Conservation (phyloP, 2,888 invertebrate species). For the Orchesella flavescens region DNA sequence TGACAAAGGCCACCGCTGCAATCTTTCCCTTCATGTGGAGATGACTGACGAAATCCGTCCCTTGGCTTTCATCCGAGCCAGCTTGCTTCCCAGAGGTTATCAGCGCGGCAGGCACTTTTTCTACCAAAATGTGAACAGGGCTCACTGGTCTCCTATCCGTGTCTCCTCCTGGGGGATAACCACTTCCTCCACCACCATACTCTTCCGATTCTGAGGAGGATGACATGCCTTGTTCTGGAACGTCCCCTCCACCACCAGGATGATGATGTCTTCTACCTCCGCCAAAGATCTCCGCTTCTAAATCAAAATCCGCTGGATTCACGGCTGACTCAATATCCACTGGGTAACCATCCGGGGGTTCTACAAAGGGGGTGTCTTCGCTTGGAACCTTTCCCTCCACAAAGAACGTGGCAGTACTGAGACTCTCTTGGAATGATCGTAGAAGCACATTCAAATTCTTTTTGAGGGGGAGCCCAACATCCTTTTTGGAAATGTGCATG, state of each 20-base stretch:
- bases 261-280: constrained; percentile 4
- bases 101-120: constrained; percentile 65
- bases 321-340: constrained; percentile 26
- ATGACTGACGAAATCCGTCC: constrained; percentile 69
- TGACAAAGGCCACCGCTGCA: constrained; percentile 67
- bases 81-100: too few species aligned
- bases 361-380: constrained; percentile 80
- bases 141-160: constrained; percentile 47
- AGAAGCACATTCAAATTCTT: constrained; percentile 68
- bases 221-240: constrained; percentile 7
- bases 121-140: constrained; percentile 69
- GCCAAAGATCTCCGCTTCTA: constrained; percentile 47
- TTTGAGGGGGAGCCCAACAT: constrained; percentile 66
- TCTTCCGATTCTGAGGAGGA: constrained; percentile 36
- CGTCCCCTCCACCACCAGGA: constrained; percentile 43
- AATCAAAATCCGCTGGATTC: constrained; percentile 52
- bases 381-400: constrained; percentile 84
- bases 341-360: constrained; percentile 28
- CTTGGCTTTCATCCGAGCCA: constrained; percentile 20
- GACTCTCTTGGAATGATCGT: constrained; percentile 68
- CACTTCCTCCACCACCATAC: constrained; percentile 7
- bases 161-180: background rate
- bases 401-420: constrained; percentile 78
- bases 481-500: constrained; percentile 68
- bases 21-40: constrained; percentile 70